These are phyloP conservation scores for Erethizon dorsatum DNA, from an alignment of 2,797 vertebrate genomes.

Conservation along the genomic window DNA sequence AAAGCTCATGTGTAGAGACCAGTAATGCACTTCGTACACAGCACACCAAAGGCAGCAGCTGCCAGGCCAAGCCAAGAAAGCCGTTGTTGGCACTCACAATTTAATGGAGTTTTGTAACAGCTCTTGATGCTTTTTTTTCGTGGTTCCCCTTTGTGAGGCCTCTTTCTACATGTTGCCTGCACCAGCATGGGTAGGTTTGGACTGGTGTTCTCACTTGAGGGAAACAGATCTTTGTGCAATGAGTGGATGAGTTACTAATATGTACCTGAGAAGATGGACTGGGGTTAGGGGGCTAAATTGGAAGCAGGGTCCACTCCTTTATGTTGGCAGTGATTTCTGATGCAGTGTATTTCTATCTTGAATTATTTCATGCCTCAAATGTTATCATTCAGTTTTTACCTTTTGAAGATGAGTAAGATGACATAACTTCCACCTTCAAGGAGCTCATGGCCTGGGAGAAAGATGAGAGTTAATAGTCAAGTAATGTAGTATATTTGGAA, in stretches of 20 bases:
- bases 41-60: neutral
- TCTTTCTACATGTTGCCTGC: neutral
- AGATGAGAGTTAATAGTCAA: neutral
- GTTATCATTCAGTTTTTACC: neutral
- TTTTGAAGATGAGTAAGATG: neutral
- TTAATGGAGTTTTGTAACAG: neutral
- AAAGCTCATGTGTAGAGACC: neutral
- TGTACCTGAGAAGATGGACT: neutral
- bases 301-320: neutral
- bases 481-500: neutral
- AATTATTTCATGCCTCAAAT: neutral
- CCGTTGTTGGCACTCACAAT: accelerated
- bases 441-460: neutral
- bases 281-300: accelerated
- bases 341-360: neutral
- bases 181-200: neutral
- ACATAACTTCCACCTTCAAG: neutral
- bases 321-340: neutral
- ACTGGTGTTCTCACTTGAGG: neutral
- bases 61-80: neutral
- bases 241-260: neutral
- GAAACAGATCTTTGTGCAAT: neutral
- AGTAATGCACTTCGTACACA: accelerated
- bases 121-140: neutral
- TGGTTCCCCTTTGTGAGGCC: neutral